Evolutionary conservation across 2,888 invertebrate genomes (phyloP).

Genomic region (Silvanus unidentatus): DNA sequence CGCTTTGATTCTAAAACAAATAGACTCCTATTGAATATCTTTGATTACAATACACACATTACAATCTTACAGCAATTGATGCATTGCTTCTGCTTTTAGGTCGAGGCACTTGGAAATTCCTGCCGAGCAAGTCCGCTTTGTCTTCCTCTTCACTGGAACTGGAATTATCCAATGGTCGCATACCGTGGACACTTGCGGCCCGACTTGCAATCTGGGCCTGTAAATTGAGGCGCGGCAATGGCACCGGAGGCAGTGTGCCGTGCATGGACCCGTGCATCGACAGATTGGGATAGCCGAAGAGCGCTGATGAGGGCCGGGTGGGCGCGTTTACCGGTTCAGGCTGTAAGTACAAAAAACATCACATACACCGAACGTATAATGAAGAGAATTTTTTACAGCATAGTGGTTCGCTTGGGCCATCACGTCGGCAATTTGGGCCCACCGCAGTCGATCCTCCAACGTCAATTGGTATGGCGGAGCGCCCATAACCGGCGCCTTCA

Average conservation of each 20-base stretch:
- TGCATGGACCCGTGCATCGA: slow-evolving; percentile 47
- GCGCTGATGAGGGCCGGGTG: slow-evolving; percentile 76
- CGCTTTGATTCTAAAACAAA: slow-evolving; percentile 72
- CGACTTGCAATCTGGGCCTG: slow-evolving; percentile 39
- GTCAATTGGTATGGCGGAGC: slow-evolving; percentile 74
- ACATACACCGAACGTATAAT: neutral
- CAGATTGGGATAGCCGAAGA: slow-evolving; percentile 71
- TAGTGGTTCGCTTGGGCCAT: slow-evolving; percentile 83
- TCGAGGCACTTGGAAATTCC: slow-evolving; percentile 70
- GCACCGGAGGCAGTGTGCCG: slow-evolving; percentile 58
- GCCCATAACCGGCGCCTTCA: slow-evolving; percentile 67
- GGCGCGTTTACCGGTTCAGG: slow-evolving; percentile 64
- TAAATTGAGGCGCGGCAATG: slow-evolving; percentile 60
- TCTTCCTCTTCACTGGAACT: slow-evolving; percentile 64
- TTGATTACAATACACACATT: neutral
- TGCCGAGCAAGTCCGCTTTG: slow-evolving; percentile 67
- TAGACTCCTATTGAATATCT: neutral
- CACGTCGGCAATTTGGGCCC: slow-evolving; percentile 87
- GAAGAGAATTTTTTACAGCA: slow-evolving; percentile 56
- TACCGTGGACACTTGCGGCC: slow-evolving; percentile 41
- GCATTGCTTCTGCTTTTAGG: slow-evolving; percentile 73
- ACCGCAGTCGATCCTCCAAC: slow-evolving; percentile 73
- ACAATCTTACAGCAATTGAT: slow-evolving; percentile 54
- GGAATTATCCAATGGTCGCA: slow-evolving; percentile 50
- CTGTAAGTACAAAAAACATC: slow-evolving; percentile 43